These are phyloP conservation scores for Chelidonichthys spinosus DNA, from an alignment of 2,797 vertebrate species.

Conservation along the genomic window DNA sequence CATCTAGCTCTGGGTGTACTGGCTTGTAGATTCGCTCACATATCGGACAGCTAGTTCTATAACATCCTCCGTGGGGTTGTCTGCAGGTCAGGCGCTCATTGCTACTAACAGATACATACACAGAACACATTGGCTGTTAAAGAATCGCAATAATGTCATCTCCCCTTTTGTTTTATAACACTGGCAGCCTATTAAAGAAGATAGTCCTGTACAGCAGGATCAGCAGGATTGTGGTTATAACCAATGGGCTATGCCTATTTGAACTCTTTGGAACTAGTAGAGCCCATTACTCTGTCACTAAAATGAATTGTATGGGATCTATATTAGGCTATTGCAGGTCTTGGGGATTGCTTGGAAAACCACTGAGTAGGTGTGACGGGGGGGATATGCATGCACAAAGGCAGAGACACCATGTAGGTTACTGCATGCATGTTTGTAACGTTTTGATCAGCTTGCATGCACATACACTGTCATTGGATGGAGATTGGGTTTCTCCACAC, in stretches of 20 bases:
- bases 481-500: constrained; percentile 36
- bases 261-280: constrained; percentile 40
- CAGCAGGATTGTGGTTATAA: constrained; percentile 38
- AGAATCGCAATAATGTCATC: constrained; percentile 47
- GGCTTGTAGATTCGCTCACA: neutral
- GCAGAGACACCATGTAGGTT: neutral
- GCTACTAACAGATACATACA: constrained; percentile 26
- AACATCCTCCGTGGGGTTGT: constrained; percentile 40
- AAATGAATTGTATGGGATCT: constrained; percentile 12
- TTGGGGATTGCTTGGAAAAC: constrained; percentile 20
- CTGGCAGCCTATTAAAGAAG: constrained; percentile 56
- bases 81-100: constrained; percentile 61
- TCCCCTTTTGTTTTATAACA: constrained; percentile 73
- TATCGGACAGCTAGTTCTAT: constrained; percentile 5
- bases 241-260: constrained; percentile 55
- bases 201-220: constrained; percentile 39
- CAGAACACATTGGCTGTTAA: neutral
- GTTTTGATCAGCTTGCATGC: constrained; percentile 23
- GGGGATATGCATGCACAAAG: constrained; percentile 9
- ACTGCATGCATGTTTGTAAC: neutral
- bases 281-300: constrained; percentile 30
- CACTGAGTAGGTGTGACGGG: neutral
- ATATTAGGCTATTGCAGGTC: constrained; percentile 28
- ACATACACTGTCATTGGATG: constrained; percentile 9
- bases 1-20: neutral